phyloP scores from a whole-genome alignment of 2,888 invertebrate genomes.

The Calameuta pallipes region DNA sequence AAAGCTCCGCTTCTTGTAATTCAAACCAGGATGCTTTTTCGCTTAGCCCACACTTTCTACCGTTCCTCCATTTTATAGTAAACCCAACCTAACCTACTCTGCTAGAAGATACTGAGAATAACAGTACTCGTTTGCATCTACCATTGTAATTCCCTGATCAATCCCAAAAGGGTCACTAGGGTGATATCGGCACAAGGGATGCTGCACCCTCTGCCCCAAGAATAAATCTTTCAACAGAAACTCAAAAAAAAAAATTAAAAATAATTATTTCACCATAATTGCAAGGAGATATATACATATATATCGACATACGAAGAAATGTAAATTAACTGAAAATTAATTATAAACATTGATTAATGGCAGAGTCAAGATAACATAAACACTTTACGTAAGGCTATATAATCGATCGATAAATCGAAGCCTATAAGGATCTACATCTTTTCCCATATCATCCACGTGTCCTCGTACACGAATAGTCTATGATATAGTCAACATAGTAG shows the following conservation, averaged over 20 bases:
- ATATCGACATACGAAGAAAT: neutral
- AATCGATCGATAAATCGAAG: slow-evolving; percentile 60
- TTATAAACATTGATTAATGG: slow-evolving; percentile 56
- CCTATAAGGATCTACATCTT: slow-evolving; percentile 26
- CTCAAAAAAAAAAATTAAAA: neutral
- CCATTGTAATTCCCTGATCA: neutral
- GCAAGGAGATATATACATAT: no score
- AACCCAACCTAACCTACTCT: neutral
- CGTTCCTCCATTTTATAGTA: neutral
- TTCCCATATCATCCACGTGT: slow-evolving; percentile 30
- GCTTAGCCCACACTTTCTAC: neutral
- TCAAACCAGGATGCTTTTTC: neutral
- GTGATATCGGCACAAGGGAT: neutral
- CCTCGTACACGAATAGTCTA: neutral
- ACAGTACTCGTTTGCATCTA: neutral
- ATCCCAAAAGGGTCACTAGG: neutral
- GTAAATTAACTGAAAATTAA: slow-evolving; percentile 34
- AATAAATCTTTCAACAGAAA: neutral
- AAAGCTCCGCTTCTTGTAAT: neutral
- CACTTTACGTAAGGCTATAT: slow-evolving; percentile 59
- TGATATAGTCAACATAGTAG: neutral
- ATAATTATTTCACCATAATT: neutral
- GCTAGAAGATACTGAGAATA: neutral
- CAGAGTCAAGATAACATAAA: slow-evolving; percentile 47
- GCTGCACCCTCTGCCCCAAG: neutral